Evolutionary conservation across 2,113 vertebrate species (phyloP).

Genomic region (Ceyx melanurus): DNA sequence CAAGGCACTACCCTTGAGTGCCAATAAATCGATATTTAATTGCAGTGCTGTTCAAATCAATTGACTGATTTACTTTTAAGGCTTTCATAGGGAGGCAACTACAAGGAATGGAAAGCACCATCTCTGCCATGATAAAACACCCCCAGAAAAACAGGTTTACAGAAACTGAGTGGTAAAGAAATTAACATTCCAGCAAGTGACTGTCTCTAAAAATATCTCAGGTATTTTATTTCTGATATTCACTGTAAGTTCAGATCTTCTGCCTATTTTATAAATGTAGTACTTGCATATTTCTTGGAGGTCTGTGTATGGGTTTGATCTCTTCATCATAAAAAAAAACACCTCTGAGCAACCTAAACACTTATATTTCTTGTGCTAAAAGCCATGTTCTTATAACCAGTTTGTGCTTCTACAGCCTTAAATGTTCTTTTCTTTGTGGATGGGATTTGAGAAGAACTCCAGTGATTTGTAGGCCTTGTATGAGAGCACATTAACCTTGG

Average conservation of each 20-base stretch:
- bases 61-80: neutral
- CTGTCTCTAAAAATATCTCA: neutral
- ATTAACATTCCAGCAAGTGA: neutral
- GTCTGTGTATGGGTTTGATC: neutral
- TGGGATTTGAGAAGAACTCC: neutral
- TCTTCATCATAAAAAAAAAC: neutral
- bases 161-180: neutral
- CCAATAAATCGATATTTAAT: conserved; percentile 9
- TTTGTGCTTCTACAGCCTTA: neutral
- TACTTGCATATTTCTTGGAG: neutral
- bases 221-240: neutral
- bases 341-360: neutral
- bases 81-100: neutral
- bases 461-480: neutral
- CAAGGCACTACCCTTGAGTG: neutral
- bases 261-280: neutral
- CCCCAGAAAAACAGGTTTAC: neutral
- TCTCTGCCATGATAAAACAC: neutral
- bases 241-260: neutral
- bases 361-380: neutral
- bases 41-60: neutral
- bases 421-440: neutral
- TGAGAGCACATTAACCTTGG: neutral
- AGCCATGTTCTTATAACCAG: neutral
- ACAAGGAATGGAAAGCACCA: neutral